These are phyloP conservation scores for Brachionus paranguensis DNA, from an alignment of 1,140 invertebrate genomes.

Conservation along the genomic window DNA sequence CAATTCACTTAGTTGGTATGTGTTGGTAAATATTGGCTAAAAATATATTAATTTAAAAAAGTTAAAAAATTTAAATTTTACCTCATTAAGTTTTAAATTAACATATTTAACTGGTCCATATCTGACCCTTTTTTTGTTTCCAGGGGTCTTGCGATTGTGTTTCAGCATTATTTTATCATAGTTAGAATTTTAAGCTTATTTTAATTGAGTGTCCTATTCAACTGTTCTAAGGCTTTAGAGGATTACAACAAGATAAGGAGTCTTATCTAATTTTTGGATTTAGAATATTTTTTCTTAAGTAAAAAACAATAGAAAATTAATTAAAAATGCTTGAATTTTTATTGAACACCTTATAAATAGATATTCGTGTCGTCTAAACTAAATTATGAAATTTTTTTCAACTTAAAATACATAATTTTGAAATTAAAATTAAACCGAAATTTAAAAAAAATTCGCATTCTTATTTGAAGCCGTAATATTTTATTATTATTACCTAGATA, in stretches of 20 bases:
- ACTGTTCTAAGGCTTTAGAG: not conserved
- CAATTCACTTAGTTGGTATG: constrained; percentile 5
- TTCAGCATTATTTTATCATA: not conserved
- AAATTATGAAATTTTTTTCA: not conserved
- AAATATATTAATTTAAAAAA: not conserved
- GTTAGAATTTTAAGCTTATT: not conserved
- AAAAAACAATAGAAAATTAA: not conserved
- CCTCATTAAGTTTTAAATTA: not conserved
- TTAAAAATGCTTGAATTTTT: not conserved
- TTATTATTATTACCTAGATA: not conserved
- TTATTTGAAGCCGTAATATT: not conserved
- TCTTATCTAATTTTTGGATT: not conserved
- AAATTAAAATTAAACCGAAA: not conserved
- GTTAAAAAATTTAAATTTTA: not conserved
- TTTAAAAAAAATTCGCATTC: not conserved
- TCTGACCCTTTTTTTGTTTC: not conserved
- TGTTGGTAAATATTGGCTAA: not conserved
- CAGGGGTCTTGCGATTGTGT: not conserved
- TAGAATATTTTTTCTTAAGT: not conserved
- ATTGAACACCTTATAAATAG: not conserved
- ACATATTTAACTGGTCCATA: not conserved
- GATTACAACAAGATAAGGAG: not conserved
- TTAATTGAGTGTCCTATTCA: not conserved
- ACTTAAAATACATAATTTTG: not conserved
- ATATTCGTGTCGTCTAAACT: constrained; percentile 14